Evolutionary conservation across 2,888 invertebrate genomes (phyloP).

Genomic region (Melieria picta): DNA sequence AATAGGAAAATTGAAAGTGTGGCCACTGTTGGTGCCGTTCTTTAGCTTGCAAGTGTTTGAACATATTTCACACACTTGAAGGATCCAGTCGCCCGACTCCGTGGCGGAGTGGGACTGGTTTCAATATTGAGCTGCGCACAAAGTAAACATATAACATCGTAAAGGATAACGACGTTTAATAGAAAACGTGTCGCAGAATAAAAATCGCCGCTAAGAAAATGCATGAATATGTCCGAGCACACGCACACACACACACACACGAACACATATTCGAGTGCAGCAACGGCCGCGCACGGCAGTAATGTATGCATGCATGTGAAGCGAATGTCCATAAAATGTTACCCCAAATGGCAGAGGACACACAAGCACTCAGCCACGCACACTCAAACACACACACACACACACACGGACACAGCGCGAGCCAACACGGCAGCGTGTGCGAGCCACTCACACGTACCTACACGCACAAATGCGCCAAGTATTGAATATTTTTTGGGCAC

Average conservation of each 20-base stretch:
- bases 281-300: conserved; percentile 11
- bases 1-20: not conserved
- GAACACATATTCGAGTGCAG: not conserved
- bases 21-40: not conserved
- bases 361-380: no score
- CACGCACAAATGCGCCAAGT: no score
- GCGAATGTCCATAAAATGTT: conserved; percentile 41
- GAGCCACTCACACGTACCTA: no score
- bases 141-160: conserved; percentile 33
- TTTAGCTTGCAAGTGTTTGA: conserved; percentile 17
- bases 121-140: not conserved
- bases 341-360: conserved; percentile 3
- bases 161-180: conserved; percentile 51
- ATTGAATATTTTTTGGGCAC: no score
- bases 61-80: not conserved
- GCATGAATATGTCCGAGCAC: conserved; percentile 44
- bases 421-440: no score
- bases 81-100: no score
- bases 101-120: no score
- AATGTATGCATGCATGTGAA: conserved; percentile 33
- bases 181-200: conserved; percentile 64
- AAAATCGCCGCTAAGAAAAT: conserved; percentile 64
- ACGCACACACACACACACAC: not conserved
- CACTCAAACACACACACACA: conserved; percentile 17
- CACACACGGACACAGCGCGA: not conserved